Evolutionary conservation across 2,888 invertebrate species (phyloP).

Genomic region (Cetonia aurata): DNA sequence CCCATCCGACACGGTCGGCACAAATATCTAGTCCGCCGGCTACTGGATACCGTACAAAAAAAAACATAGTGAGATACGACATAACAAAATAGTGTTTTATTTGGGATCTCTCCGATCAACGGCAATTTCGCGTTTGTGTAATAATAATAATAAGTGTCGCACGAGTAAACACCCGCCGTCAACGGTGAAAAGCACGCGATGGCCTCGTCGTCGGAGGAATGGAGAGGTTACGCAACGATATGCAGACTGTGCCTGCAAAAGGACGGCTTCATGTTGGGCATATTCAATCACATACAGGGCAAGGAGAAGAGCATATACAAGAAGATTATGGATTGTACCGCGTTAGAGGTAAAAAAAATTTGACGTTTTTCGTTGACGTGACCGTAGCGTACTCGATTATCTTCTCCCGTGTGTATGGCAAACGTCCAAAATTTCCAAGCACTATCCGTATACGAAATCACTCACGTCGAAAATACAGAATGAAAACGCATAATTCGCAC

Average conservation of each 20-base stretch:
- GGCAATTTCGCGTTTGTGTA: constrained; percentile 32
- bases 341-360: constrained; percentile 62
- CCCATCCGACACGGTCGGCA: constrained; percentile 62
- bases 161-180: constrained; percentile 13
- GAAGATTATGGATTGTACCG: constrained; percentile 66
- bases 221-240: constrained; percentile 73
- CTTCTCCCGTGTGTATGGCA: constrained; percentile 3
- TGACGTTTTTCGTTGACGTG: constrained; percentile 20
- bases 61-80: constrained; percentile 11
- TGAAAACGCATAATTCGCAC: too few relatives aligned
- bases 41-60: constrained; percentile 27
- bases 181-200: constrained; percentile 28
- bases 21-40: constrained; percentile 53
- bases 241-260: constrained; percentile 77
- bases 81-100: constrained; percentile 41
- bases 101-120: constrained; percentile 40
- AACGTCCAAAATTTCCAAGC: constrained; percentile 10
- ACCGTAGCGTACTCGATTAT: constrained; percentile 22
- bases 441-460: too few relatives aligned
- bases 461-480: too few relatives aligned
- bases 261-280: constrained; percentile 74
- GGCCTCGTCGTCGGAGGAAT: constrained; percentile 60
- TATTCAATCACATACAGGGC: constrained; percentile 71
- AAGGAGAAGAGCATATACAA: constrained; percentile 66
- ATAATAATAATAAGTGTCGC: constrained; percentile 11